A percentile compares a stretch with the other conserved stretches of the same genome.
These are phyloP conservation scores for Penaeus indicus DNA, from an alignment of 1,140 invertebrate genomes.

Conservation along the genomic window DNA sequence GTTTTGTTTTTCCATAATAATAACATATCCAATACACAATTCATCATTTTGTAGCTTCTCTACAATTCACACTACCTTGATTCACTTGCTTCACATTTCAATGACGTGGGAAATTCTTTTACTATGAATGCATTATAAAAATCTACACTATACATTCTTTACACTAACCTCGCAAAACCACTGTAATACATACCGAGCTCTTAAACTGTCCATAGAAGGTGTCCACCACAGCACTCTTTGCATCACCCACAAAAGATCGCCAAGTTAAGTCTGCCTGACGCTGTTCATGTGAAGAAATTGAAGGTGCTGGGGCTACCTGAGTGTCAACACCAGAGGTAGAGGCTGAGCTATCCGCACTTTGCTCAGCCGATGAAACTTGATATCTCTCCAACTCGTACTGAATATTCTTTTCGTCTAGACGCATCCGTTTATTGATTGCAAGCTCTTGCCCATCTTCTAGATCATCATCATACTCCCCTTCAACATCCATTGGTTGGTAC, in stretches of 20 bases:
- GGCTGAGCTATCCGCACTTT: slow-evolving; percentile 45
- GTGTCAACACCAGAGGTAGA: slow-evolving; percentile 50
- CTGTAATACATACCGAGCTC: slow-evolving; percentile 74
- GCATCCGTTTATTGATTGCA: slow-evolving; percentile 60
- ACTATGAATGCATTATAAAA: not conserved
- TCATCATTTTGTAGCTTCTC: no score
- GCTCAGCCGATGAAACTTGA: slow-evolving; percentile 53
- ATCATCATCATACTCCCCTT: slow-evolving; percentile 47
- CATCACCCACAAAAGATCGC: slow-evolving; percentile 76
- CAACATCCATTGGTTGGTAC: not conserved
- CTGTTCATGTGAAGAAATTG: slow-evolving; percentile 68
- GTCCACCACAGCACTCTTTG: slow-evolving; percentile 79
- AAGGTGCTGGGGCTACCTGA: slow-evolving; percentile 40
- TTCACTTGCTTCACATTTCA: no score
- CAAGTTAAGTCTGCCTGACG: slow-evolving; percentile 76
- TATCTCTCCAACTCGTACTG: slow-evolving; percentile 64
- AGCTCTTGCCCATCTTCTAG: slow-evolving; percentile 44
- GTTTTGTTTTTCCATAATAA: no score
- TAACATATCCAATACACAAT: no score
- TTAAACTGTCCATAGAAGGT: slow-evolving; percentile 83
- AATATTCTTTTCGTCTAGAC: slow-evolving; percentile 65
- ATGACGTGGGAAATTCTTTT: no score
- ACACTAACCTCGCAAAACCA: not conserved
- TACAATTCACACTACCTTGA: no score
- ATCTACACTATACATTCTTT: not conserved